A percentile compares a stretch with the other conserved stretches of the same genome.
Evolutionary conservation across 2,113 vertebrate genomes (phyloP).

Genomic region (Anthoscopus minutus): DNA sequence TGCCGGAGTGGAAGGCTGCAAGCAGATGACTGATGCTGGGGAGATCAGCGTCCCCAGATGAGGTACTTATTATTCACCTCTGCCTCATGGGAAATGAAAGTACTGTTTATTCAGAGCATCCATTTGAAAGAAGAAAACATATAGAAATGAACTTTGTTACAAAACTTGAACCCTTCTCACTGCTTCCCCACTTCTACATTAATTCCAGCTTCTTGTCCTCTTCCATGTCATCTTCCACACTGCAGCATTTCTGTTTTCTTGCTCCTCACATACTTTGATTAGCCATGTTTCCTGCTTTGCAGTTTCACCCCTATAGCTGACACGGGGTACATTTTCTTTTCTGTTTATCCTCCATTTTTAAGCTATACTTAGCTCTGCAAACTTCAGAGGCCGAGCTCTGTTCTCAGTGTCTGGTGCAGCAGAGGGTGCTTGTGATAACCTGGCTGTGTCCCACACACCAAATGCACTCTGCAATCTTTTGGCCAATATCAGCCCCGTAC

Average conservation of each 20-base stretch:
- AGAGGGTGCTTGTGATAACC: not conserved
- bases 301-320: not conserved
- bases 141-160: conserved; percentile 55
- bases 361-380: not conserved
- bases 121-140: conserved; percentile 45
- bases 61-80: conserved; percentile 52
- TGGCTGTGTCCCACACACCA: not conserved
- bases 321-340: not conserved
- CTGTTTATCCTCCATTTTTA: not conserved
- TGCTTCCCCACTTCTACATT: not conserved
- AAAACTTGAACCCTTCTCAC: conserved; percentile 8
- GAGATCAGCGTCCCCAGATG: conserved; percentile 16
- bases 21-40: conserved; percentile 59
- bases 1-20: conserved; percentile 62
- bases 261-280: not conserved
- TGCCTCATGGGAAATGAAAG: conserved; percentile 62
- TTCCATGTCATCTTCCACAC: not conserved
- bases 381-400: not conserved
- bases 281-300: not conserved
- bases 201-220: not conserved
- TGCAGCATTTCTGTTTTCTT: not conserved
- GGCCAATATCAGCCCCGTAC: not conserved
- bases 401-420: not conserved
- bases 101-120: conserved; percentile 18
- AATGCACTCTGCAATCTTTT: not conserved